Evolutionary conservation across 2,797 vertebrate genomes (phyloP).

Genomic region (Carcharodon carcharias): DNA sequence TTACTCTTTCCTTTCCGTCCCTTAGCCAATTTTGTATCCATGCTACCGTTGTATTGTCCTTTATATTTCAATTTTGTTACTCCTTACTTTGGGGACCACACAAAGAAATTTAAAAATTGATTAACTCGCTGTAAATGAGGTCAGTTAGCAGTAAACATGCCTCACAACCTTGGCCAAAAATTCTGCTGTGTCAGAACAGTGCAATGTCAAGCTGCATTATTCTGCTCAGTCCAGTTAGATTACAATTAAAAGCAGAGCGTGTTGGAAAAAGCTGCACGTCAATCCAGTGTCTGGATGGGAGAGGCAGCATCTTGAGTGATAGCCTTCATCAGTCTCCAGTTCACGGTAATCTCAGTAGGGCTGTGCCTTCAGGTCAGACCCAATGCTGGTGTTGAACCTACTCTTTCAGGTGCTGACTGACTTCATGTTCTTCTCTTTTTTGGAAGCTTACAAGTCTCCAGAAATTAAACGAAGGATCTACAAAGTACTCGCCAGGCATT

Average conservation of each 20-base stretch:
- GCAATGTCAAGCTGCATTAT: neutral
- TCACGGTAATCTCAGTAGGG: neutral
- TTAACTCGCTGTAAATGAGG: neutral
- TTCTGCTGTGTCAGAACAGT: neutral
- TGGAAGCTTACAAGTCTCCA: neutral
- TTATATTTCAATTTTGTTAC: neutral
- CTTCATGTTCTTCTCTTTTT: neutral
- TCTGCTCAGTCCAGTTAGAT: neutral
- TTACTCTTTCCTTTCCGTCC: neutral
- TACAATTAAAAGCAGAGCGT: neutral
- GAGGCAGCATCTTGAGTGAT: neutral
- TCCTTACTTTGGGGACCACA: neutral
- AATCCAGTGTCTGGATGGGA: neutral
- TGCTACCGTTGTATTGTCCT: neutral
- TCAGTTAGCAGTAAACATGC: neutral
- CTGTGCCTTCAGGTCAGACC: neutral
- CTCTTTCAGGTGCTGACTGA: neutral
- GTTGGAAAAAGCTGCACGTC: neutral
- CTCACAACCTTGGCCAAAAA: neutral
- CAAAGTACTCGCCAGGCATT: neutral
- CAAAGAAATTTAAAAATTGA: neutral
- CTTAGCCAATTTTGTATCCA: neutral
- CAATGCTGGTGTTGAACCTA: neutral
- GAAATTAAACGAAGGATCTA: neutral
- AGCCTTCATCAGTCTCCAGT: neutral